Evolutionary conservation across 2,888 invertebrate genomes (phyloP).

Genomic region (Oligia strigilis): DNA sequence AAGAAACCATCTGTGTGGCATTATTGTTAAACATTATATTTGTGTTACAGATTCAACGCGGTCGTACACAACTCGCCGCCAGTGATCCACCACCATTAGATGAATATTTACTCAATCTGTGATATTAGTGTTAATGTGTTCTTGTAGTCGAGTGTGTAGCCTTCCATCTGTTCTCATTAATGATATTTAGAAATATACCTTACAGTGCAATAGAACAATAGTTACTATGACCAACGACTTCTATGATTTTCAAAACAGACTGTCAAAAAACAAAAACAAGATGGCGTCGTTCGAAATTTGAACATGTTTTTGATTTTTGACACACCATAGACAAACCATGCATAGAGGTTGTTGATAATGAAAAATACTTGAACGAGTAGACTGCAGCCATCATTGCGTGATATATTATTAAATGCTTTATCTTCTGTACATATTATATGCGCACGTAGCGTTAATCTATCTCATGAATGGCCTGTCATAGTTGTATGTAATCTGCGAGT

Average conservation of each 20-base stretch:
- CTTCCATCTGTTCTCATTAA: conserved; percentile 76
- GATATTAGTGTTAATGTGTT: conserved; percentile 84
- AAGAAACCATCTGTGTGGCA: neutral
- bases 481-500: conserved; percentile 47
- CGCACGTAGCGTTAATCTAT: conserved; percentile 33
- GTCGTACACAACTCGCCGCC: conserved; percentile 88
- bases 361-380: conserved; percentile 38
- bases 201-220: conserved; percentile 52
- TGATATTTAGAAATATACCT: conserved; percentile 65
- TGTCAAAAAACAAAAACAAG: neutral
- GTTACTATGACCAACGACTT: conserved; percentile 20
- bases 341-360: neutral
- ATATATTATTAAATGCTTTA: conserved; percentile 18
- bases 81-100: conserved; percentile 88
- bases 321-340: neutral
- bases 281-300: conserved; percentile 17
- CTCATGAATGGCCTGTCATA: conserved; percentile 51
- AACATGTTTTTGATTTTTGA: conserved; percentile 16
- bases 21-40: neutral
- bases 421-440: conserved; percentile 54
- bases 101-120: conserved; percentile 79
- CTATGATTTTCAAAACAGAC: neutral
- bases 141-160: conserved; percentile 71
- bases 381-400: conserved; percentile 34
- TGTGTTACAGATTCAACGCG: conserved; percentile 87